A percentile compares a stretch with the other conserved stretches of the same genome.
These are phyloP conservation scores for Parazoanthus atlanticus DNA, from an alignment of 92 coral and sea anemone genomes.

Conservation along the genomic window DNA sequence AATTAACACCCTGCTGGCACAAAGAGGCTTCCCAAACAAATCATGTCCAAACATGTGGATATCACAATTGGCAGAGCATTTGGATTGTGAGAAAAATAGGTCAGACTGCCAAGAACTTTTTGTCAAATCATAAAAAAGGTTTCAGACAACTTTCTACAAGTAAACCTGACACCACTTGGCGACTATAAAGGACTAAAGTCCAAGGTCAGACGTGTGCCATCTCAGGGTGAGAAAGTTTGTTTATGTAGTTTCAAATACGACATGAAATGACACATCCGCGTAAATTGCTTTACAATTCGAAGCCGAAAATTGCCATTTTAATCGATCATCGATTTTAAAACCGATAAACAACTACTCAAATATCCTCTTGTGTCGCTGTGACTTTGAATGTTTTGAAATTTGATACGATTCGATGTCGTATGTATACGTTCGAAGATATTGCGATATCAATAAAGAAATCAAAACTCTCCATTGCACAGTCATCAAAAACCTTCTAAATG, in stretches of 20 bases:
- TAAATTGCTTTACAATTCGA: neutral
- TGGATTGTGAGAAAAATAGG: neutral
- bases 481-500: no score
- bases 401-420: neutral
- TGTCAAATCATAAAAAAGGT: neutral
- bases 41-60: neutral
- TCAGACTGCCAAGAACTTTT: neutral
- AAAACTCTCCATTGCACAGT: neutral
- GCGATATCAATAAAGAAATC: neutral
- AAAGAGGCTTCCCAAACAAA: no score
- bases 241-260: neutral
- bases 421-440: no score
- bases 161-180: neutral
- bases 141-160: neutral
- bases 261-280: neutral
- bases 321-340: neutral
- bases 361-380: neutral
- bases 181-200: neutral
- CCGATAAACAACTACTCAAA: neutral
- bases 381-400: neutral
- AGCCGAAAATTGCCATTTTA: no score
- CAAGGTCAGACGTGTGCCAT: neutral
- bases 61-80: neutral
- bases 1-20: neutral
- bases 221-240: neutral